Percentiles rank a stretch among this genome's conserved stretches.
Evolutionary conservation across 92 coral and sea anemone species (phyloP).

Genomic region (Porites lobata): DNA sequence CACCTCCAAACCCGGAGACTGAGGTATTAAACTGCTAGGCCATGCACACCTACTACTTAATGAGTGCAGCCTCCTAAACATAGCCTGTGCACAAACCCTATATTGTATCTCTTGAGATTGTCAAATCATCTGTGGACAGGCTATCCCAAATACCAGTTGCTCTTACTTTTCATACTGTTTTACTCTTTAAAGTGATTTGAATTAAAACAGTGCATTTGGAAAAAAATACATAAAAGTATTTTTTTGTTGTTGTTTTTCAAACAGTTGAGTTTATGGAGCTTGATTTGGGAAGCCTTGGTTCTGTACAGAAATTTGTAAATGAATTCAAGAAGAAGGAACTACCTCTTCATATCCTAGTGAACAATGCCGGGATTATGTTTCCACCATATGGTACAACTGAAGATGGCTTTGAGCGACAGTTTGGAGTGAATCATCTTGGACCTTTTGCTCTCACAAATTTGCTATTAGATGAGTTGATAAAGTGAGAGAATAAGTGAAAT

Average conservation of each 20-base stretch:
- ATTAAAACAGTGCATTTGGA: not conserved
- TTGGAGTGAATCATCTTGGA: conserved; percentile 94
- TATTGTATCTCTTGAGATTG: no score
- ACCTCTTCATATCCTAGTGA: conserved; percentile 88
- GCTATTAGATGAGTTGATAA: conserved; percentile 88
- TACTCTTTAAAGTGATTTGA: no score
- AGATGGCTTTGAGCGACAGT: conserved; percentile 94
- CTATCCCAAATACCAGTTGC: no score
- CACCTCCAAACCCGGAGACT: no score
- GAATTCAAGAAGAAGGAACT: conserved; percentile 74
- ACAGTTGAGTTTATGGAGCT: conserved; percentile 88
- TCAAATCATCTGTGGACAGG: no score
- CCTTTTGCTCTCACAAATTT: conserved; percentile 89
- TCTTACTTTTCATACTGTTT: no score
- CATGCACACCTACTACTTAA: no score
- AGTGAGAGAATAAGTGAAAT: conserved; percentile 50
- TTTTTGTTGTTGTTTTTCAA: not conserved
- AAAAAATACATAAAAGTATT: not conserved
- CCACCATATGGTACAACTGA: conserved; percentile 87
- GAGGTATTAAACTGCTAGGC: no score
- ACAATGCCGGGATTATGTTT: conserved; percentile 97
- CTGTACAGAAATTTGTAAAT: conserved; percentile 81
- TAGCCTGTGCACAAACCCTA: no score
- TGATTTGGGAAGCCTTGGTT: conserved; percentile 85
- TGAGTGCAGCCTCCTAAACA: no score